Base-by-base conservation (phyloP, 2,888 invertebrate genomes). In the Acheta domesticus region DNA sequence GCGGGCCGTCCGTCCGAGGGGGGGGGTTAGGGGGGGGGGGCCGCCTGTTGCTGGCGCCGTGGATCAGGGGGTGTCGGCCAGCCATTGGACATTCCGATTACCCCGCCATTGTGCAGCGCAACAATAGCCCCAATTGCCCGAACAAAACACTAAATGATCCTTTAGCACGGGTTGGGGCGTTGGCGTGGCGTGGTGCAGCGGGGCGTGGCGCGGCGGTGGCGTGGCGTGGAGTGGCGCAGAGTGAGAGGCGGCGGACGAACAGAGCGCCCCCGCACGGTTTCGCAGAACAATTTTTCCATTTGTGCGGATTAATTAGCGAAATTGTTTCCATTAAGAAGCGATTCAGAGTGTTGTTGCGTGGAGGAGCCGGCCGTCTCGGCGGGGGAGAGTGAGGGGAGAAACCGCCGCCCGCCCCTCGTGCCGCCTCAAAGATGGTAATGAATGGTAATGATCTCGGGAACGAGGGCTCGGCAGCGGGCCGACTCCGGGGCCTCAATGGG, bases 241-340 rank as follows among this genome's bases (percentile, higher is more conserved):
- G 78, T 21, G 73, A n/a, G 76, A 19, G 48, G 48, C 16, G 80
- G 62, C n/a, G 74, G 48, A 73, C 36, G 75, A 48, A 16, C 76
- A 62, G 48, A 11, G 74, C 23, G 36, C 74, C 21, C 36, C 36
- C 74, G 50, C 49, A 23, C 48, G 74, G 49, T 76, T 76, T 48
- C 80, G 77, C 79, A 76, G 77, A 76, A 80, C 81, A 82, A 82
- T 82, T 82, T 81, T 80, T 81, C 82, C 81, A 80, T 83, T 82
- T 83, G 82, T 82, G 82, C 79, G 81, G 82, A 82, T 83, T 83
- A 83, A 83, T 83, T 83, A 81, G 82, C 79, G 82, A 88, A 89
- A 89, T 89, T 89, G 89, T 88, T 87, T 85, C 88, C 88, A 89
- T 89, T 89, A 89, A 88, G 88, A 87, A 86, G 87, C 87, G 87